Conservation (phyloP, 2,113 vertebrate species). For the Onychorhynchus coronatus region DNA sequence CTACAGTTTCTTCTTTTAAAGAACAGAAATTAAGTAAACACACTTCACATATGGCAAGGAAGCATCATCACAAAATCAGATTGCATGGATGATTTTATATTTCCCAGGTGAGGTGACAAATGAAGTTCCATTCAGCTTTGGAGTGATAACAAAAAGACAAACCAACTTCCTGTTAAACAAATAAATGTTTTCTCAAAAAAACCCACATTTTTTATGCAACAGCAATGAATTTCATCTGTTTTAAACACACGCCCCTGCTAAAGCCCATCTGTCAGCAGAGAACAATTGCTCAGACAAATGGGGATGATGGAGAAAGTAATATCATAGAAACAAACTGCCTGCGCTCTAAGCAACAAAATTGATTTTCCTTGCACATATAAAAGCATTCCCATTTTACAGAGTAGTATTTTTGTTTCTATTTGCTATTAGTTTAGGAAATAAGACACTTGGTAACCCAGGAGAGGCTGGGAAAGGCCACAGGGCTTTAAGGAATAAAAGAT, state of each 20-base stretch:
- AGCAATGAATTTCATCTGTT: neutral
- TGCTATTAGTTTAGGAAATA: neutral
- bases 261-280: neutral
- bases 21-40: neutral
- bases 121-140: neutral
- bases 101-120: neutral
- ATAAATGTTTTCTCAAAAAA: neutral
- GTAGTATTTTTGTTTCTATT: neutral
- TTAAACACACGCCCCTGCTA: neutral
- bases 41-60: neutral
- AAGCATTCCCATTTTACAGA: neutral
- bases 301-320: neutral
- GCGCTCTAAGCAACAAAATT: neutral
- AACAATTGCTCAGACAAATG: neutral
- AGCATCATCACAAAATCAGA: neutral
- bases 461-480: neutral
- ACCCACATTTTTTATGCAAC: neutral
- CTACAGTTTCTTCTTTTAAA: neutral
- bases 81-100: neutral
- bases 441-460: neutral
- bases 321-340: neutral
- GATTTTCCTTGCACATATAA: neutral
- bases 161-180: neutral
- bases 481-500: neutral
- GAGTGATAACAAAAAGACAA: neutral